phyloP scores from a whole-genome alignment of 2,113 vertebrate species.

The Emydocephalus ijimae region DNA sequence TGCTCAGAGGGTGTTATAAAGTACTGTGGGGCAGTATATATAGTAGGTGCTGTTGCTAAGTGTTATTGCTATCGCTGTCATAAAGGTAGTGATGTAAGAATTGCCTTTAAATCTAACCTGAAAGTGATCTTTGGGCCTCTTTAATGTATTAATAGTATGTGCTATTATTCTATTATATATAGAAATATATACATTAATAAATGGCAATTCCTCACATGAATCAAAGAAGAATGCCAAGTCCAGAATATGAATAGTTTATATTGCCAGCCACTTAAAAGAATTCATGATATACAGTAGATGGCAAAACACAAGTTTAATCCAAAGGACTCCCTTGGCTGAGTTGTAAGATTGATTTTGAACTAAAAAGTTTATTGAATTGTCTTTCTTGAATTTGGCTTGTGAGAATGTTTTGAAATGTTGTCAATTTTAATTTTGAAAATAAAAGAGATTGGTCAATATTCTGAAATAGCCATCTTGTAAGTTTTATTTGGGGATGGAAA shows the following conservation, averaged over 20 bases:
- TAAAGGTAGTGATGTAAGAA: background rate
- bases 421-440: background rate
- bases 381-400: background rate
- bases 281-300: background rate
- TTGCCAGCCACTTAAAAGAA: constrained; percentile 1
- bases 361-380: background rate
- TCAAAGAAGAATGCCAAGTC: background rate
- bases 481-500: background rate
- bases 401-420: background rate
- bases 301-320: background rate
- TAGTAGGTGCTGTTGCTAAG: background rate
- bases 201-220: background rate
- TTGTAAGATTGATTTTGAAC: constrained; percentile 15
- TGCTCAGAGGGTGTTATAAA: background rate
- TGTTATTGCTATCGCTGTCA: background rate
- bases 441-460: background rate
- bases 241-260: background rate
- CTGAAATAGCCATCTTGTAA: background rate
- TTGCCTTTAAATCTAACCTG: background rate
- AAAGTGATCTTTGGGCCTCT: background rate
- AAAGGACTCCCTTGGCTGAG: background rate
- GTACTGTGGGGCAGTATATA: background rate
- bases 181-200: background rate
- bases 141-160: background rate
- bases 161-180: background rate